Evolutionary conservation across 2,113 vertebrate species (phyloP), one percentile per base, ranked within the genome.

Genomic region (Anoplopoma fimbria): DNA sequence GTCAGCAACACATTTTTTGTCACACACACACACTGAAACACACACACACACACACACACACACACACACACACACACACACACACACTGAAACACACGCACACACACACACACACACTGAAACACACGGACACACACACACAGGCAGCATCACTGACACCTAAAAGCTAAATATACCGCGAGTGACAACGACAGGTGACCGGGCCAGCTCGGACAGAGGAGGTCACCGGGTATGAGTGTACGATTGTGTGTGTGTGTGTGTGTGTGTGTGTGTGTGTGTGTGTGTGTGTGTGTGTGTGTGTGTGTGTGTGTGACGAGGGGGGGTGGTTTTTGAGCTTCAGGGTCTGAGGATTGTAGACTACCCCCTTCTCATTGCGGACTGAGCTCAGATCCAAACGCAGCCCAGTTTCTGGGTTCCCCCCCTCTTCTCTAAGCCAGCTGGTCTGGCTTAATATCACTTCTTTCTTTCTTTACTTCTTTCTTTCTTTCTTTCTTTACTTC

Each of bases 361-460:
- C 55, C 81, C 69, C 69, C 10, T 23, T n/a, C 73, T 87, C 83
- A 83, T 49, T 87, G 74, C 45, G n/a, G 69, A 69, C 49, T 69
- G 61, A 86, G 38, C 75, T 86, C 88, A 87, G 86, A 90, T 88
- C 87, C 81, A 38, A 79, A 86, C 88, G 42, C 88, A 87, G 70
- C 87, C 92, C 92, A 77, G 82, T 75, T 6, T 82, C 74, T 83
- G 92, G 91, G 89, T 89, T n/a, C 47, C 72, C 61, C 55, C 70
- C 72, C 61, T 70, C 80, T 77, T 64, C 55, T 77, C 42, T 81
- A 94, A 93, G 92, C 93, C 93, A 94, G 93, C 93, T 93, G 93
- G 93, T 93, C 93, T 94, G 93, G 93, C 92, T 94, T 94, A 81
- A 90, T 23, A 10, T 29, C 27, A 17, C n/a, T 62, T 42, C 68